Evolutionary conservation across 1,140 invertebrate species (phyloP), one percentile per base, ranked within the genome.

Genomic region (Scaptomyza pallida): DNA sequence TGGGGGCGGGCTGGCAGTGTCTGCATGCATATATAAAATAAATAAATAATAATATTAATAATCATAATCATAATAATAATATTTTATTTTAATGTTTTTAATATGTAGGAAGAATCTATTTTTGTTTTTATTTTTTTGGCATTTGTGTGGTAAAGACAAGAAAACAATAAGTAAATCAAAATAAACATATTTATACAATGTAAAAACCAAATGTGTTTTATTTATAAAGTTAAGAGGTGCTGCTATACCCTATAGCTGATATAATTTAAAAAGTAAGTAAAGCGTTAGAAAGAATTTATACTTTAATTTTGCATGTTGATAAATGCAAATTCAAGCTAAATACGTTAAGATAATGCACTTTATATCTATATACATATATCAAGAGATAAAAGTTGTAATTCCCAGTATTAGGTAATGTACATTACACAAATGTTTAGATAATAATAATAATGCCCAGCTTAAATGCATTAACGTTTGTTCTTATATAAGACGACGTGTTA

Each of bases 131-230:
- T 52, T 68, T 67, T 72, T 72, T 60, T 59, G 63, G 48, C 59
- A 60, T 68, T 48, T 61, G 23, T 72, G 61, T 67, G 69, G 62
- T 67, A 67, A 72, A 72, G 48, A 70, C 52, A 83, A 56, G n/a
- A 35, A 70, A 86, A 60, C 69, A 81, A 81, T 88, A 81, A 86
- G 82, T 86, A 81, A 81, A 68, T 71, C n/a, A 86, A 30, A 85
- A 74, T 65, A 43, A 70, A 86, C 71, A 86, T 86, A 86, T 86
- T 86, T 86, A 86, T 86, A 86, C 70, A 81, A 86, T 88, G 85
- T 77, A 88, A 79, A 86, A 83, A 44, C 50, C 8, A 44, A 71
- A 41, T 57, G 51, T 47, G 3, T 47, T 62, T 40, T 60, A 17
- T n/a, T 9, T 6, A 26, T 26, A 26, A 4, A 3, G 5, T 16